A percentile compares a stretch with the other conserved stretches of the same genome.
Evolutionary conservation across 2,888 invertebrate genomes (phyloP).

Genomic region (Boloria euphrosyne): DNA sequence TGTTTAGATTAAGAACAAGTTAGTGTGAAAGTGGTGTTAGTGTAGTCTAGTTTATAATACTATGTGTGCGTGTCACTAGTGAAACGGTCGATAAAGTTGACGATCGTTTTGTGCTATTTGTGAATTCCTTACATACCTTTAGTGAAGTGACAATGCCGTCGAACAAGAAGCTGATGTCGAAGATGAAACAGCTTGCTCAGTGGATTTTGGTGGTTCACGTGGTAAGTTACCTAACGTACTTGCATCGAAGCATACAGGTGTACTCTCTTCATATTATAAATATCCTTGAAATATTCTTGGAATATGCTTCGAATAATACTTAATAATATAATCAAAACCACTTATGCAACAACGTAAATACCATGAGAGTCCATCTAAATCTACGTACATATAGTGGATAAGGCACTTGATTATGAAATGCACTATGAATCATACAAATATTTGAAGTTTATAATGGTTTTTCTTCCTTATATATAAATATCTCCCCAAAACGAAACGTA

Average conservation of each 20-base stretch:
- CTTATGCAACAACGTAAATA: slow-evolving; percentile 29
- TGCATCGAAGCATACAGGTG: not conserved
- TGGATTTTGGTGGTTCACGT: slow-evolving; percentile 77
- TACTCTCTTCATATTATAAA: slow-evolving; percentile 5
- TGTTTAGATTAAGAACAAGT: slow-evolving; percentile 55
- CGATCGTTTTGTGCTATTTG: slow-evolving; percentile 72
- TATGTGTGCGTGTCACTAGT: slow-evolving; percentile 77
- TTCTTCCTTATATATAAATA: no score
- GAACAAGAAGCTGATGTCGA: slow-evolving; percentile 74
- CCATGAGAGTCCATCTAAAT: slow-evolving; percentile 4
- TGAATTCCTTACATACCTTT: slow-evolving; percentile 66
- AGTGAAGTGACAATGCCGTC: slow-evolving; percentile 69
- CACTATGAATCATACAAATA: slow-evolving; percentile 32
- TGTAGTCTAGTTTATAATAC: slow-evolving; percentile 57
- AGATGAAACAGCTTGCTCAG: slow-evolving; percentile 74
- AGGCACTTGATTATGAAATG: slow-evolving; percentile 16
- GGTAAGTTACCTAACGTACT: slow-evolving; percentile 58
- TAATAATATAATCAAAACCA: not conserved
- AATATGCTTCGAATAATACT: not conserved
- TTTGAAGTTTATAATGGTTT: not conserved
- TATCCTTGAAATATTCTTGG: not conserved
- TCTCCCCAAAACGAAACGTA: no score
- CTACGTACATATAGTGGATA: slow-evolving; percentile 3
- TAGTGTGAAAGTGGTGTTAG: slow-evolving; percentile 73
- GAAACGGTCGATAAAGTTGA: slow-evolving; percentile 78